Percentiles rank a stretch among this genome's conserved stretches.
Conservation (phyloP, 2,888 invertebrate genomes). For the Mystacides longicornis region DNA sequence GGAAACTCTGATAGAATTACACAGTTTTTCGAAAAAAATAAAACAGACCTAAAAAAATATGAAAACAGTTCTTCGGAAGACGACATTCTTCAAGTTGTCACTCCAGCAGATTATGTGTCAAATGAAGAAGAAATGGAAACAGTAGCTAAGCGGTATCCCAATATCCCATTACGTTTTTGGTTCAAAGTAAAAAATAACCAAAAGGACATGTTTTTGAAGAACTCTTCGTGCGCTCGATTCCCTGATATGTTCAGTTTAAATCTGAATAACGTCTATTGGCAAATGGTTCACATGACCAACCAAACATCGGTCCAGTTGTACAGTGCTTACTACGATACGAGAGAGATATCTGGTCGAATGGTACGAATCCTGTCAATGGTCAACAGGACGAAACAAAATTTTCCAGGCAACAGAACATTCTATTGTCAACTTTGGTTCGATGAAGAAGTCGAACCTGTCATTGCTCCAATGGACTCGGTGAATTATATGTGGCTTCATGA, state of each 20-base stretch:
- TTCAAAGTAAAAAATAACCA: neutral
- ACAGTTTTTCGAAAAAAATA: no score
- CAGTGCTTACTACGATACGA: constrained; percentile 54
- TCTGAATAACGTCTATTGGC: constrained; percentile 11
- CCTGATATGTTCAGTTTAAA: constrained; percentile 9
- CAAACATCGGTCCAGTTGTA: constrained; percentile 4
- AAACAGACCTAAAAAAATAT: no score
- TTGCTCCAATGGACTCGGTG: constrained; percentile 77
- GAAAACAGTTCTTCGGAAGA: no score
- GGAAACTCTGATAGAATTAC: no score
- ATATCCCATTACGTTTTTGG: constrained; percentile 10
- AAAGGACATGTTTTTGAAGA: constrained; percentile 1
- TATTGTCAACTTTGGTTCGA: constrained; percentile 89
- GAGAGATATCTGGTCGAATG: constrained; percentile 50
- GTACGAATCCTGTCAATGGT: constrained; percentile 83
- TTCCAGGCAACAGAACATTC: constrained; percentile 57
- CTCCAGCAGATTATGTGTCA: neutral
- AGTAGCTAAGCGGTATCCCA: neutral
- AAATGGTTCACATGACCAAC: neutral
- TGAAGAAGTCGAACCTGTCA: constrained; percentile 69
- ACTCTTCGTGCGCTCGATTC: constrained; percentile 6
- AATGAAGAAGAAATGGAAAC: neutral
- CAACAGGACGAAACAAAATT: constrained; percentile 81
- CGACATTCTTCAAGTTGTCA: no score
- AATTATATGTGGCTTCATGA: constrained; percentile 90